Evolutionary conservation across 1,140 invertebrate genomes (phyloP), one percentile per base, ranked within the genome.

Genomic region (Mycetomoellerius zeteki): DNA sequence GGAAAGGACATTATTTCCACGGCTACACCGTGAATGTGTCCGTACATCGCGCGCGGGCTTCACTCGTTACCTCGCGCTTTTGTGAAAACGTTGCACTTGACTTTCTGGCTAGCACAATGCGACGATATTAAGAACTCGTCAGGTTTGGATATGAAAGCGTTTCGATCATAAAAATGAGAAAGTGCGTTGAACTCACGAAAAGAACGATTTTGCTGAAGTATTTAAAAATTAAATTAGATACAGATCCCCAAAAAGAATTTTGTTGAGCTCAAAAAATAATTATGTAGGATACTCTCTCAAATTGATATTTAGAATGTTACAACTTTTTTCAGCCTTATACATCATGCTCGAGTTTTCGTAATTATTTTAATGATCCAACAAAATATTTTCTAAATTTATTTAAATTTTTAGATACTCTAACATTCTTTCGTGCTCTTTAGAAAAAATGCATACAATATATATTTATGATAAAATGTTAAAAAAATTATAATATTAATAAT

Each of bases 81-180:
- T 87, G 80, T 86, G 75, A 89, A 89, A 90, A 80, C 50, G 78
- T 65, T 89, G 81, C 89, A 90, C 89, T 90, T 90, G 89, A 90
- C 89, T 90, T 75, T 50, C 43, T 27, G 56, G 2, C 14, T 37
- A 6, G 21, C 52, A 73, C 80, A 67, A 80, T 80, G 62, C 14
- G 24, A n/a, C 43, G 80, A 75, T 60, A 73, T 73, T 84, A 75
- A 82, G 54, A 43, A n/a, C 80, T 50, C 69, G 67, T 60, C 67
- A n/a, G 54, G 8, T 24, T 33, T 4, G 21, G 21, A 47, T 43
- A 33, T 4, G 30, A 37, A 3, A 52, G 19, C 33, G 10, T 64
- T 47, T 33, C 24, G 10, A 52, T 12, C n/a, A 19, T 12, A 7
- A 37, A 27, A 24, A 21, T 2, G 14, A 12, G 19, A 54, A 30